Base-by-base conservation (phyloP, 2,888 invertebrate genomes). In the Leucozona laternaria region DNA sequence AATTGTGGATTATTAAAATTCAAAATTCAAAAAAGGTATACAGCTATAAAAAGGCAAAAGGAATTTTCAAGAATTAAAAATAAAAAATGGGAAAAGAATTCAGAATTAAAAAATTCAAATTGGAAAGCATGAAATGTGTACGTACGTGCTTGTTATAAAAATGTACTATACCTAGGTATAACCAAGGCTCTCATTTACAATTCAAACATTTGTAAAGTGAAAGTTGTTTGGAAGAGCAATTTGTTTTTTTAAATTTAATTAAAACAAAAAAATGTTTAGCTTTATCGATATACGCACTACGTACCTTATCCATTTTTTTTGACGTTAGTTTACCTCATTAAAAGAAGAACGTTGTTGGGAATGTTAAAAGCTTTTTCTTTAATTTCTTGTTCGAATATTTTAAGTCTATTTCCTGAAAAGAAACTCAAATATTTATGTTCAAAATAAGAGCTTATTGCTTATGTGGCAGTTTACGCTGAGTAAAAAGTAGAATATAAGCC, bases 1-100 rank as follows among this genome's bases (percentile, higher is more conserved):
- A 64, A 64, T 6, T 31, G 43, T 66, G 48, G 28, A 48, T 66
- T 48, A 66, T 31, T 62, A 48, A 31, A 66, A 66, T 48, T 66
- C 20, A 45, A 25, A 64, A 45, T 25, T 48, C 48, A 31, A 40
- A 60, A 60, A 60, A 60, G 60, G 37, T 60, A 28, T 5, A 3
- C 6, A 5, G 48, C 11, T 48, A 20, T 6, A 25, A 2, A 53
- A 15, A 53, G 17, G 45, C 17, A 7, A 25, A 53, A 53, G 15
- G 60, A 60, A 60, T 60, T 20, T 60, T 22, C 4, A 34, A 60
- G 53, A 37, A 60, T 37, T 58, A 20, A 22, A 60, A 58, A 58
- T 58, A 20, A 22, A 60, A 58, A 58, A 20, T 37, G 10, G 11
- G 2, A 34, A 37, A 28, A n/a, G 53, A 28, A 53, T 53, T 53